phyloP scores from a whole-genome alignment of 2,797 vertebrate species.

The Gymnothorax reevesii region DNA sequence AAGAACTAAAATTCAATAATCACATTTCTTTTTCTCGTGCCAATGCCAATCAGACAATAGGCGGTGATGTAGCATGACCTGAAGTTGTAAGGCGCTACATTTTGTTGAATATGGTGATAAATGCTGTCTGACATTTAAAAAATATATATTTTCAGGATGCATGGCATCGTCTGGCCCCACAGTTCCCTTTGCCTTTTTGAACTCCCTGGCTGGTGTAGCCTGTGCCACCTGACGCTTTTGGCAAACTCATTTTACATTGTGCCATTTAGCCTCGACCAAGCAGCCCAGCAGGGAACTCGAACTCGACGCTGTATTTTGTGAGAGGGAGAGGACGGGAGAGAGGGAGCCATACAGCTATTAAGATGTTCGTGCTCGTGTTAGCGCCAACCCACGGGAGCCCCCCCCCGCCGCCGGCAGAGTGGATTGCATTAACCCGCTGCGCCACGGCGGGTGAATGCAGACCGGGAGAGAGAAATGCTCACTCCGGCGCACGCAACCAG shows the following conservation, averaged over 20 bases:
- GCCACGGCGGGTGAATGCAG: constrained; percentile 56
- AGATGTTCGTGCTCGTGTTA: constrained; percentile 68
- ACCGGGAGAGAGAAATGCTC: constrained; percentile 43
- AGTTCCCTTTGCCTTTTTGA: background rate
- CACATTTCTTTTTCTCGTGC: background rate
- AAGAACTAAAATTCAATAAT: background rate
- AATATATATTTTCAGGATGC: background rate
- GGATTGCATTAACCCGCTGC: constrained; percentile 67
- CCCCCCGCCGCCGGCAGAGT: constrained; percentile 54
- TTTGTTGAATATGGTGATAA: constrained; percentile 35
- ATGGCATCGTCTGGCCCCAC: constrained; percentile 22
- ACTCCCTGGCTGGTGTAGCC: background rate
- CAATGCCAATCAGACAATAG: background rate
- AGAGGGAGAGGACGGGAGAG: constrained; percentile 38
- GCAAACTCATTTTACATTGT: constrained; percentile 46
- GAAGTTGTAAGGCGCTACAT: background rate
- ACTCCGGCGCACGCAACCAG: constrained; percentile 38
- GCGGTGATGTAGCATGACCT: background rate
- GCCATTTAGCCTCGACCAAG: constrained; percentile 37
- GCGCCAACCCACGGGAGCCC: constrained; percentile 50
- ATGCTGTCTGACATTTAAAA: constrained; percentile 26
- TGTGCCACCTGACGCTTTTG: background rate
- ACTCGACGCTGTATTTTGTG: constrained; percentile 15
- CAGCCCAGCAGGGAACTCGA: background rate
- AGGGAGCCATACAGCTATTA: constrained; percentile 56